Evolutionary conservation across 2,797 vertebrate species (phyloP).

Genomic region (Acrossocheilus wenchowensis): DNA sequence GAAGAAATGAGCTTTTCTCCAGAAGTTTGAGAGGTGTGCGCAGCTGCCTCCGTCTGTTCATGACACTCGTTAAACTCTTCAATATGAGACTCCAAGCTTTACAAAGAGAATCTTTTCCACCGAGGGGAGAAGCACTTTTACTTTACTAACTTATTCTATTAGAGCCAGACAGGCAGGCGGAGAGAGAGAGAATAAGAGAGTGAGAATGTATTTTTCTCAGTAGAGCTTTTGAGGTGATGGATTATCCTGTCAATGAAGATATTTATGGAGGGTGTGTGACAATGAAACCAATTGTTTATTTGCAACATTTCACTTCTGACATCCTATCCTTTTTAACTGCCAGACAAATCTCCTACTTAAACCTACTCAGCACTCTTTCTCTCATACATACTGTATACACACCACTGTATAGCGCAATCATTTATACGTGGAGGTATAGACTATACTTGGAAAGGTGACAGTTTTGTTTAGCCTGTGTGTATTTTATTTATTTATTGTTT

Average conservation of each 20-base stretch:
- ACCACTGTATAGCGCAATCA: not conserved
- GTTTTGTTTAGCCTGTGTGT: not conserved
- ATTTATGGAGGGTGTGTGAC: conserved; percentile 60
- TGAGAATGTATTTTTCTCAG: conserved; percentile 37
- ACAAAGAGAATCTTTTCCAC: conserved; percentile 26
- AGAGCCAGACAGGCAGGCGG: conserved; percentile 3
- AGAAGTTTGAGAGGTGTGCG: conserved; percentile 1
- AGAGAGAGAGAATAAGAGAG: conserved; percentile 18
- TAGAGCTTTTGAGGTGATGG: conserved; percentile 58
- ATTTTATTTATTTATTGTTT: not conserved
- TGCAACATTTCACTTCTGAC: conserved; percentile 64
- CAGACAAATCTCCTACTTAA: conserved; percentile 44
- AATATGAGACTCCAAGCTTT: conserved; percentile 20
- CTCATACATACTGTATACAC: conserved; percentile 3
- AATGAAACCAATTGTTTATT: conserved; percentile 63
- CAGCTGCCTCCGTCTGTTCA: conserved; percentile 29
- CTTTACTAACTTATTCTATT: conserved; percentile 32
- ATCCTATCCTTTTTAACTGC: conserved; percentile 55
- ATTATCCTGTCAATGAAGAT: conserved; percentile 60
- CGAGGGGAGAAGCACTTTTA: conserved; percentile 32
- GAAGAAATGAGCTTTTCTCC: conserved; percentile 28
- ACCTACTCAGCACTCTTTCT: conserved; percentile 32
- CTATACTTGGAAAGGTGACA: not conserved
- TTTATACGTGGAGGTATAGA: not conserved
- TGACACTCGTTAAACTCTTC: conserved; percentile 45